These are phyloP conservation scores for Globicephala melas DNA, from an alignment of 2,113 vertebrate species.

Conservation along the genomic window DNA sequence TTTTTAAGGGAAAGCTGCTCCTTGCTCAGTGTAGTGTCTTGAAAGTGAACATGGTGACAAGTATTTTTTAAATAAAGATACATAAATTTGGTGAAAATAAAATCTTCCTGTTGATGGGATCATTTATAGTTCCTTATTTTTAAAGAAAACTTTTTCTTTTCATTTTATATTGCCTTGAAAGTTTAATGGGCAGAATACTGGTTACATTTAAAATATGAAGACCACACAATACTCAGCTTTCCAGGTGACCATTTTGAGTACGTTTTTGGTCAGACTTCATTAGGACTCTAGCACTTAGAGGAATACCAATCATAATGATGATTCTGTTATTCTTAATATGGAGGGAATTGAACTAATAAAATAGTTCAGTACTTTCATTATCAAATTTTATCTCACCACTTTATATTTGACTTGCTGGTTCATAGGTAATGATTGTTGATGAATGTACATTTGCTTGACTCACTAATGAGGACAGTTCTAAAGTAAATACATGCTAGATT, in stretches of 20 bases:
- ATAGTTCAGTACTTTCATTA: background rate
- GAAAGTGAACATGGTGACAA: slow-evolving; percentile 73
- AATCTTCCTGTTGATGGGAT: slow-evolving; percentile 64
- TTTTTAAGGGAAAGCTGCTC: slow-evolving; percentile 82
- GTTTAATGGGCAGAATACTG: slow-evolving; percentile 18
- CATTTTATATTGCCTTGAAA: slow-evolving; percentile 55
- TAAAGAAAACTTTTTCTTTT: slow-evolving; percentile 43
- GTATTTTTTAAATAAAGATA: slow-evolving; percentile 71
- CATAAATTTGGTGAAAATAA: slow-evolving; percentile 69
- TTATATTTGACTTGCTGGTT: slow-evolving; percentile 46
- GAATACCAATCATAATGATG: slow-evolving; percentile 1
- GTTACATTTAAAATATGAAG: slow-evolving; percentile 42
- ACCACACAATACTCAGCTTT: slow-evolving; percentile 32
- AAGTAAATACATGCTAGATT: slow-evolving; percentile 33
- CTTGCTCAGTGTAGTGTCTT: slow-evolving; percentile 82
- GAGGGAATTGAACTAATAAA: slow-evolving; percentile 34
- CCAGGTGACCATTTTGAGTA: slow-evolving; percentile 32
- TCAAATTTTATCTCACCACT: slow-evolving; percentile 22
- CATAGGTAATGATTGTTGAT: slow-evolving; percentile 18
- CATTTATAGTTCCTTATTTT: slow-evolving; percentile 65
- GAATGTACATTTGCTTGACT: slow-evolving; percentile 39
- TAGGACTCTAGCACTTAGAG: slow-evolving; percentile 34
- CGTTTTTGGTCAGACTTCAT: slow-evolving; percentile 45
- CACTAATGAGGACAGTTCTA: slow-evolving; percentile 33
- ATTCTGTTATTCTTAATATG: slow-evolving; percentile 6